Percentiles rank a stretch among this genome's conserved stretches.
phyloP scores from a whole-genome alignment of 2,797 vertebrate species.

The Dicrostonyx torquatus region DNA sequence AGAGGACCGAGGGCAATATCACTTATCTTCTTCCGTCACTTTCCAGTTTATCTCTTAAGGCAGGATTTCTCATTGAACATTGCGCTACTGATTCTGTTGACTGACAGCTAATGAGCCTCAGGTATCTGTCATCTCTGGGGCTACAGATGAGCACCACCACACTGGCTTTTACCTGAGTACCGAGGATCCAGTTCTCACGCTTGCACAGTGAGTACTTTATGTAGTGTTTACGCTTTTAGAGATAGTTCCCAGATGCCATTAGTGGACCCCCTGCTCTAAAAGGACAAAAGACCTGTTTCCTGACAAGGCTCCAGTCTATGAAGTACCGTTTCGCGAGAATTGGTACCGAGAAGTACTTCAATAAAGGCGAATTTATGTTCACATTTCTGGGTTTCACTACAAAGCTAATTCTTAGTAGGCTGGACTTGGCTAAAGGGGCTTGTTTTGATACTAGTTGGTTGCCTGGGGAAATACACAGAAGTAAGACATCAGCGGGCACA shows the following conservation, averaged over 20 bases:
- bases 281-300: neutral
- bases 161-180: neutral
- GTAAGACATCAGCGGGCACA: neutral
- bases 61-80: neutral
- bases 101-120: neutral
- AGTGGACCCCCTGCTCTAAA: neutral
- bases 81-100: neutral
- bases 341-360: neutral
- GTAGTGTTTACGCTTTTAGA: neutral
- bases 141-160: neutral
- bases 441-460: neutral
- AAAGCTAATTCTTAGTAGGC: neutral
- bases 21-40: neutral
- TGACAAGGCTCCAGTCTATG: rapidly evolving
- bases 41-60: neutral
- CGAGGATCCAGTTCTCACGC: neutral
- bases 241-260: neutral
- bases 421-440: neutral
- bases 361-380: neutral
- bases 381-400: neutral
- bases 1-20: neutral
- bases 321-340: neutral
- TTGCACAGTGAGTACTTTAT: neutral
- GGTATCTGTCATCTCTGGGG: neutral
- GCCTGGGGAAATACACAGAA: slow-evolving; percentile 25